Evolutionary conservation across 2,113 vertebrate species (phyloP).

Genomic region (Hepsetus odoe): DNA sequence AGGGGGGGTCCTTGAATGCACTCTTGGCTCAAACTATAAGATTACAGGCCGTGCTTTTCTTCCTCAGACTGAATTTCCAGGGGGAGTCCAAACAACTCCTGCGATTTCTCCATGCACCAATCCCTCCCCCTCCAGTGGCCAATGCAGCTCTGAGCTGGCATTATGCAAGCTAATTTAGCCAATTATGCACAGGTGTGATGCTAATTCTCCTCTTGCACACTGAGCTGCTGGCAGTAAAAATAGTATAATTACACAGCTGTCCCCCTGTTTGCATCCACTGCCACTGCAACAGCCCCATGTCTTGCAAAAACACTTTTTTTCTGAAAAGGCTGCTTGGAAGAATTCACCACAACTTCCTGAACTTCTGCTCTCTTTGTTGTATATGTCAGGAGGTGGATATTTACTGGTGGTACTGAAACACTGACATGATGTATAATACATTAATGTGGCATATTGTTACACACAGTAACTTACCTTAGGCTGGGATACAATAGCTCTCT

Average conservation of each 20-base stretch:
- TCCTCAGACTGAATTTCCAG: conserved; percentile 63
- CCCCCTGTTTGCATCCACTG: conserved; percentile 67
- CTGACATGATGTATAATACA: conserved; percentile 2
- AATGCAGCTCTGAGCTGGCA: conserved; percentile 72
- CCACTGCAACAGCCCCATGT: conserved; percentile 52
- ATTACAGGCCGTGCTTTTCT: conserved; percentile 52
- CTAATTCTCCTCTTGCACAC: conserved; percentile 78
- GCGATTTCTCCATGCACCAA: conserved; percentile 56
- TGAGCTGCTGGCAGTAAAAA: conserved; percentile 78
- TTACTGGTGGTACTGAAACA: conserved; percentile 24
- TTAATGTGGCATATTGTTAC: conserved; percentile 24
- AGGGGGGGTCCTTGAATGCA: conserved; percentile 50
- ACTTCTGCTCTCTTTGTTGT: conserved; percentile 49
- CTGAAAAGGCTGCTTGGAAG: conserved; percentile 41
- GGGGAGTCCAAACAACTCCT: conserved; percentile 66
- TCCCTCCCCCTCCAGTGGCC: conserved; percentile 61
- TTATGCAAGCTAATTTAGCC: conserved; percentile 81
- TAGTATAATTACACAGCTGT: conserved; percentile 82
- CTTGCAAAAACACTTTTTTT: conserved; percentile 50
- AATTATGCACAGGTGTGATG: conserved; percentile 84
- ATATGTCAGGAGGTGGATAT: conserved; percentile 40
- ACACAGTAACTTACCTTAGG: conserved; percentile 15
- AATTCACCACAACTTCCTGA: conserved; percentile 43
- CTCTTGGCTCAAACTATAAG: conserved; percentile 48
- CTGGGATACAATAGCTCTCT: conserved; percentile 1